These are phyloP conservation scores for Onthophagus taurus DNA, from an alignment of 1,140 invertebrate genomes.

Conservation along the genomic window DNA sequence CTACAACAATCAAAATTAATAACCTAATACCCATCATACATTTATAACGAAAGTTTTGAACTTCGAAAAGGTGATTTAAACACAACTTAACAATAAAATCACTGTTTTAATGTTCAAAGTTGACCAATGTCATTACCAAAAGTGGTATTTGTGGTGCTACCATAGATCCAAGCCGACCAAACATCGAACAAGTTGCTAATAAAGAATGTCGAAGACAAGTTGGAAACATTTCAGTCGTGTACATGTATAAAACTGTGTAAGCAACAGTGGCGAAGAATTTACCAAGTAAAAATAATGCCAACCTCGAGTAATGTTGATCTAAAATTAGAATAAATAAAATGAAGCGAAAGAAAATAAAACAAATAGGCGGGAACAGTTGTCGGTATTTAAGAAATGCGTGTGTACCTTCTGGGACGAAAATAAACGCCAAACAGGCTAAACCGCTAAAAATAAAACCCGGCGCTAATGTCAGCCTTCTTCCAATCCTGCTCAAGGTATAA, in stretches of 20 bases:
- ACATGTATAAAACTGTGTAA: slow-evolving; percentile 42
- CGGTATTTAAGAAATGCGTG: too few relatives aligned
- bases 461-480: slow-evolving; percentile 46
- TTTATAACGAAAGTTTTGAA: too few relatives aligned
- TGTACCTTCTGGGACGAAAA: slow-evolving; percentile 36
- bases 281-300: slow-evolving; percentile 40
- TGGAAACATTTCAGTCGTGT: slow-evolving; percentile 45
- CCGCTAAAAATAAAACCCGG: slow-evolving; percentile 41
- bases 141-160: slow-evolving; percentile 60
- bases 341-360: too few relatives aligned
- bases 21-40: too few relatives aligned
- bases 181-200: slow-evolving; percentile 50
- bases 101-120: too few relatives aligned
- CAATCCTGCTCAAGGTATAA: slow-evolving; percentile 45
- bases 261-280: slow-evolving; percentile 46
- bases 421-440: slow-evolving; percentile 36
- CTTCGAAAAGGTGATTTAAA: too few relatives aligned
- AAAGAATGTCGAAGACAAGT: slow-evolving; percentile 40
- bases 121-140: too few relatives aligned
- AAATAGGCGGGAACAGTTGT: too few relatives aligned
- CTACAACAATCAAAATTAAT: too few relatives aligned
- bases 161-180: slow-evolving; percentile 59
- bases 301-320: slow-evolving; percentile 12
- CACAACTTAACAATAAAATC: too few relatives aligned
- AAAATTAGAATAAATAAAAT: slow-evolving; percentile 3